Evolutionary conservation across 2,797 vertebrate genomes (phyloP).

Genomic region (Tokudaia muenninki): DNA sequence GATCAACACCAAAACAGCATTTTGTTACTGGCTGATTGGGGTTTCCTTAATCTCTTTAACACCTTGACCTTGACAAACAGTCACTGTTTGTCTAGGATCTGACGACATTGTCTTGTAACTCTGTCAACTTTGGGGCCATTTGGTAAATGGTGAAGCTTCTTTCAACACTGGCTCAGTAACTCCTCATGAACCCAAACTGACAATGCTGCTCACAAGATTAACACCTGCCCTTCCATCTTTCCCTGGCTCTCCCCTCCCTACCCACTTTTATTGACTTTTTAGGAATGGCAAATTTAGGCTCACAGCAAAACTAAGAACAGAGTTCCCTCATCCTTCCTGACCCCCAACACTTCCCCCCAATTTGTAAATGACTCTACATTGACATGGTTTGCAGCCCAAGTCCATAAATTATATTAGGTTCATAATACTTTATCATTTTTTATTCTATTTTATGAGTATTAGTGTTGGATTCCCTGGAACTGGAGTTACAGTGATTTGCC

Average conservation of each 20-base stretch:
- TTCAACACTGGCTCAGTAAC: neutral
- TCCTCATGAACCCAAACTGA: neutral
- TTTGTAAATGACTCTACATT: neutral
- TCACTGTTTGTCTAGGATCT: neutral
- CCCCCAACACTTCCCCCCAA: neutral
- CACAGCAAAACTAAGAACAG: conserved; percentile 20
- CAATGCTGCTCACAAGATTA: neutral
- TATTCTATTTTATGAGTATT: neutral
- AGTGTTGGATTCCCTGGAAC: neutral
- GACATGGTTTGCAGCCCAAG: neutral
- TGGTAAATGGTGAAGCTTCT: neutral
- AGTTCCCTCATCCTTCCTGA: neutral
- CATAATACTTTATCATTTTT: neutral
- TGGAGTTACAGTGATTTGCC: neutral
- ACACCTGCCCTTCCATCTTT: rapidly evolving
- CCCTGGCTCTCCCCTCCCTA: neutral
- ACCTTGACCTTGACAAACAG: neutral
- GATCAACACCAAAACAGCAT: neutral
- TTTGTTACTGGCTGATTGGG: neutral
- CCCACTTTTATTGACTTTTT: neutral
- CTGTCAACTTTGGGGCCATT: neutral
- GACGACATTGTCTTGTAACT: neutral
- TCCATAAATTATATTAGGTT: neutral
- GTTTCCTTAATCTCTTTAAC: conserved; percentile 8
- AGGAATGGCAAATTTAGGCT: conserved; percentile 7